Conservation (phyloP, 2,888 invertebrate genomes). For the Polyploca ridens region DNA sequence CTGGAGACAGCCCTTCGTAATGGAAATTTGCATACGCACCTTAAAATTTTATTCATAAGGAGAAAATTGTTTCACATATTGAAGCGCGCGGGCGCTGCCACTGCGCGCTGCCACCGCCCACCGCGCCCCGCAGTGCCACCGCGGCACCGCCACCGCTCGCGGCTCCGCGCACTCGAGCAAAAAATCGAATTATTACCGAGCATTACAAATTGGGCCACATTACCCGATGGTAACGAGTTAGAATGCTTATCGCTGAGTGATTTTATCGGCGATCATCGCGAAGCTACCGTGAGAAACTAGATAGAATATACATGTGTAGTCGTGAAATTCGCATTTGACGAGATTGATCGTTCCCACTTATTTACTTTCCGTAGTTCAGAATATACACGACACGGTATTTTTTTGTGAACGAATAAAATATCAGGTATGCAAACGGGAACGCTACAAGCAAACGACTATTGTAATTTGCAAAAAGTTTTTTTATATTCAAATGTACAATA, state of each 20-base stretch:
- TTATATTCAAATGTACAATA: neutral
- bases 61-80: slow-evolving; percentile 79
- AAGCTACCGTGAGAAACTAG: slow-evolving; percentile 17
- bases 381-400: neutral
- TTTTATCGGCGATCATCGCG: slow-evolving; percentile 23
- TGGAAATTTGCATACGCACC: slow-evolving; percentile 81
- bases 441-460: neutral
- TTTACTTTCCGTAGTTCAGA: neutral
- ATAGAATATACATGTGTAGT: neutral
- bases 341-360: slow-evolving; percentile 8
- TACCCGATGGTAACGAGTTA: slow-evolving; percentile 53
- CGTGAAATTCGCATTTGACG: slow-evolving; percentile 7
- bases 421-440: neutral
- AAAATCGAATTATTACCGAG: slow-evolving; percentile 76
- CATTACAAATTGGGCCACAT: slow-evolving; percentile 61
- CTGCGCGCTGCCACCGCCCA: slow-evolving; percentile 18
- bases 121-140: slow-evolving; percentile 11
- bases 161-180: slow-evolving; percentile 60
- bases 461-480: neutral
- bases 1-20: slow-evolving; percentile 69
- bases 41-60: slow-evolving; percentile 83
- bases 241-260: slow-evolving; percentile 42
- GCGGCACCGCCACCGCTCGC: slow-evolving; percentile 24
- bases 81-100: slow-evolving; percentile 30
- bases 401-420: neutral